Evolutionary conservation across 2,888 invertebrate species (phyloP).

Genomic region (Tenthredo mesomela): DNA sequence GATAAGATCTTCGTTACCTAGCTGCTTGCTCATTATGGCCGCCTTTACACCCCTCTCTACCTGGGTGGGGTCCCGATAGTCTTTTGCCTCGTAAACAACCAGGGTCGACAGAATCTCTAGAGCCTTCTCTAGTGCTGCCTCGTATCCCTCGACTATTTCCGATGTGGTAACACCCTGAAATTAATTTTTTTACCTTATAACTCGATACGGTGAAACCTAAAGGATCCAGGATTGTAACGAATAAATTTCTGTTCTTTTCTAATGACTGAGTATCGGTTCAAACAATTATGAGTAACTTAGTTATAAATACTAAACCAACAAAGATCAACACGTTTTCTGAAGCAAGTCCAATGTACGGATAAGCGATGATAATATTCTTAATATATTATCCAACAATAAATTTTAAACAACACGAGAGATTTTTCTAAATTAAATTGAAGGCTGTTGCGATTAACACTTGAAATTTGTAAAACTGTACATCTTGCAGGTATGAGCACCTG

Average conservation of each 20-base stretch:
- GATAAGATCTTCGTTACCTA: conserved; percentile 97
- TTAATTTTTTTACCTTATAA: not conserved
- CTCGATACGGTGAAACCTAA: not conserved
- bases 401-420: not conserved
- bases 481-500: too few relatives aligned
- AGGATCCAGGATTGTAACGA: not conserved
- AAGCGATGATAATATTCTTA: too few relatives aligned
- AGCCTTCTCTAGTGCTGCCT: conserved; percentile 92
- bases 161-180: conserved; percentile 94
- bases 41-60: conserved; percentile 88
- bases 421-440: too few relatives aligned
- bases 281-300: not conserved
- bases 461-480: too few relatives aligned
- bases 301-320: not conserved
- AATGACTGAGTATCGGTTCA: not conserved
- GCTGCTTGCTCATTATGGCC: conserved; percentile 98
- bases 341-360: too few relatives aligned
- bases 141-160: conserved; percentile 98
- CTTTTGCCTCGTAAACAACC: conserved; percentile 88
- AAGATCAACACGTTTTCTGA: not conserved
- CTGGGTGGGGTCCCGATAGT: conserved; percentile 83
- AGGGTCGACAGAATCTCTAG: conserved; percentile 93
- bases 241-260: not conserved
- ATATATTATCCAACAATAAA: not conserved
- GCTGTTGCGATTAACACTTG: too few relatives aligned